These are phyloP conservation scores for Carcinoscorpius rotundicauda DNA, from an alignment of 1,140 invertebrate genomes.

Conservation along the genomic window DNA sequence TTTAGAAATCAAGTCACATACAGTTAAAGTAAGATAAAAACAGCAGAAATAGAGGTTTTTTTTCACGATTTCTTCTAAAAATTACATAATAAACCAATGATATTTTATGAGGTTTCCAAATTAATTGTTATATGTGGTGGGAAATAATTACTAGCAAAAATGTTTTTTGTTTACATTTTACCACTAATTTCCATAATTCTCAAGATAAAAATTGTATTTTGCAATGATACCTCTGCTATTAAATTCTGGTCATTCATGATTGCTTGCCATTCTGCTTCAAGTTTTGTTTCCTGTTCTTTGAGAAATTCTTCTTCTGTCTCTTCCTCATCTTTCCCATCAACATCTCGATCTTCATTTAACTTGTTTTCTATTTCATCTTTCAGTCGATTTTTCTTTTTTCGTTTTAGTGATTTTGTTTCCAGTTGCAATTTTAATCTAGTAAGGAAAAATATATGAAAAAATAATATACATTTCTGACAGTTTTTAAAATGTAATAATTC, in stretches of 20 bases:
- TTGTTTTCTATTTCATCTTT: constrained; percentile 19
- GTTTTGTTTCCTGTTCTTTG: constrained; percentile 35
- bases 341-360: constrained; percentile 22
- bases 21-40: too few relatives aligned
- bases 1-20: too few relatives aligned
- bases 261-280: constrained; percentile 42
- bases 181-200: too few relatives aligned
- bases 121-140: too few relatives aligned
- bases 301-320: constrained; percentile 35
- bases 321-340: constrained; percentile 19
- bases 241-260: constrained; percentile 41
- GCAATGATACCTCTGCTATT: constrained; percentile 34
- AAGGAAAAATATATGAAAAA: constrained; percentile 1
- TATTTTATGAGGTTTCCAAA: too few relatives aligned
- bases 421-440: constrained; percentile 35
- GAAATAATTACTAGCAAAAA: too few relatives aligned
- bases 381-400: constrained; percentile 26
- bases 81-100: too few relatives aligned
- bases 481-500: neutral
- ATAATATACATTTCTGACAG: neutral
- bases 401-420: constrained; percentile 30
- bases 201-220: neutral
- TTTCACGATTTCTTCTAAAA: too few relatives aligned
- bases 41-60: too few relatives aligned
- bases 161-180: too few relatives aligned